Evolutionary conservation across 2,113 vertebrate genomes (phyloP), one percentile per base, ranked within the genome.

Genomic region (Dipodomys spectabilis): DNA sequence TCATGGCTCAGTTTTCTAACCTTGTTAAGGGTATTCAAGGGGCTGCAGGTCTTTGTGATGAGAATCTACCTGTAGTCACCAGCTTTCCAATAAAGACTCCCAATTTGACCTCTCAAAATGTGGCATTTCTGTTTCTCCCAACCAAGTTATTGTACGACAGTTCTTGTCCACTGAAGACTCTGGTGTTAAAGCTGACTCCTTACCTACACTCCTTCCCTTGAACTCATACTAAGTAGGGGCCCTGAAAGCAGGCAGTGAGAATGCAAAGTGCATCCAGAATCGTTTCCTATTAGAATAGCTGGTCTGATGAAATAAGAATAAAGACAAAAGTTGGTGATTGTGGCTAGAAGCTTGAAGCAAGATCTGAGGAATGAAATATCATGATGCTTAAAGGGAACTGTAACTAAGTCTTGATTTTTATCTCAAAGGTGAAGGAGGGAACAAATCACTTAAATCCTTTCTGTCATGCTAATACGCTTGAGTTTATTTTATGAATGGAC

Each of bases 141-240:
- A 53, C 1, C 49, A 53, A 53, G 49, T 13, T 53, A 53, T 53
- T 53, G 49, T 53, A 53, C 49, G 1, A 39, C 39, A 39, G 39
- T 35, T 91, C 32, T 57, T 28, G 35, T 57, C 15, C 25, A 65
- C 11, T 65, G 85, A 92, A 71, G 65, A 81, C n/a, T 79, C 68
- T 91, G 89, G 30, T 45, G 60, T 71, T 75, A 79, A 91, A 74
- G 39, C 82, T 44, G 20, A 81, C 22, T 68, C 89, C 68, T 82
- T 74, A 67, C 2, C 23, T 32, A 72, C 2, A 44, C 68, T 32
- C 7, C n/a, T 68, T 80, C 45, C 45, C 53, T 16, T 57, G 53
- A 57, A 18, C 53, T 57, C 53, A 57, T 57, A 27, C 35, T 53
- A 71, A 57, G 25, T 64, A 53, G 74, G 16, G 23, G 62, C 32